A percentile compares a stretch with the other conserved stretches of the same genome.
Conservation (phyloP, 2,888 invertebrate genomes). For the Rhogogaster chlorosoma region DNA sequence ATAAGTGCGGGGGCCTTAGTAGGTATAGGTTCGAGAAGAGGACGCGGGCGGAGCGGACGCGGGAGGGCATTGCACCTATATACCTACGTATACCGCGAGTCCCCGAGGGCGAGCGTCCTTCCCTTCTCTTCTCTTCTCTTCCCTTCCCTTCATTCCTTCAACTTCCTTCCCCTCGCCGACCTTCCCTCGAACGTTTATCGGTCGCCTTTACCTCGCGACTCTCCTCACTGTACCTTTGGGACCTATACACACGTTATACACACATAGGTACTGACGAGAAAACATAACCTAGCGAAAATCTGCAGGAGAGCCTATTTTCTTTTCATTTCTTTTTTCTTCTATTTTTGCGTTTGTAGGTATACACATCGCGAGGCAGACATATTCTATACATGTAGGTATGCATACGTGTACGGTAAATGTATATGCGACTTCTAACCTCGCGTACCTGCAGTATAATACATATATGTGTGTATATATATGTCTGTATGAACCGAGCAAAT, state of each 20-base stretch:
- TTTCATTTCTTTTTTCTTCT: too few species aligned
- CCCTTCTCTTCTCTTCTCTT: slow-evolving; percentile 47
- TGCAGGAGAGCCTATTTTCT: neutral
- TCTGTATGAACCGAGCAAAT: slow-evolving; percentile 1
- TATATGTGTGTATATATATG: neutral
- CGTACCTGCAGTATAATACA: neutral
- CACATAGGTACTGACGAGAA: neutral
- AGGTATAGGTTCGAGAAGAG: slow-evolving; percentile 37
- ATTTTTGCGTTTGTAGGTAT: neutral
- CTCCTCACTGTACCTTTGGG: neutral
- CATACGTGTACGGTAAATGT: neutral
- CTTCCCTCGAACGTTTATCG: slow-evolving; percentile 38
- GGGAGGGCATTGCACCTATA: slow-evolving; percentile 50
- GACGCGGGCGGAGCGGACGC: slow-evolving; percentile 44
- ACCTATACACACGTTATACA: neutral
- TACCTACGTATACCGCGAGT: slow-evolving; percentile 37
- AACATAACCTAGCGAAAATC: neutral
- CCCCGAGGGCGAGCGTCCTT: slow-evolving; percentile 49
- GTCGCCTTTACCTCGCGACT: slow-evolving; percentile 40
- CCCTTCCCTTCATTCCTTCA: slow-evolving; percentile 52
- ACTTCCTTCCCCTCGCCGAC: slow-evolving; percentile 57
- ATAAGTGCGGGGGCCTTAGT: slow-evolving; percentile 13
- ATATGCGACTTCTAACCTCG: neutral
- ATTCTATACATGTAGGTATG: neutral
- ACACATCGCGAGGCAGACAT: neutral